Percentiles rank a stretch among this genome's conserved stretches.
Evolutionary conservation across 2,888 invertebrate species (phyloP).

Genomic region (Cryptophagus acutangulus): DNA sequence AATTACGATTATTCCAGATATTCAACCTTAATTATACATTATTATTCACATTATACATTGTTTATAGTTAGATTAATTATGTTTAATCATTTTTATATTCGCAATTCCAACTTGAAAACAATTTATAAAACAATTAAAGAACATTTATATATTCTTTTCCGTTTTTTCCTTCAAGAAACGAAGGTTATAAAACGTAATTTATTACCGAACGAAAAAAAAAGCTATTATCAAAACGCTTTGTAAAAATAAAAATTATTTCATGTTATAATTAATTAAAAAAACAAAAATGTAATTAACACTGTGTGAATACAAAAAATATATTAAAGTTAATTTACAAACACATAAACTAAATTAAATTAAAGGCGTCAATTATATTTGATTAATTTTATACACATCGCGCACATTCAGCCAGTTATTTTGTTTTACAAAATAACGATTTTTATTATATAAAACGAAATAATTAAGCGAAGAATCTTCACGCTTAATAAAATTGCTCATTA

Average conservation of each 20-base stretch:
- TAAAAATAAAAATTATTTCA: background rate
- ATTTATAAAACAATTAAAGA: conserved; percentile 19
- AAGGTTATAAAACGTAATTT: too few relatives aligned
- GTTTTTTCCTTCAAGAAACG: too few relatives aligned
- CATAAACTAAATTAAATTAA: background rate
- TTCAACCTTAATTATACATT: conserved; percentile 18
- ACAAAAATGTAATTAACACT: background rate
- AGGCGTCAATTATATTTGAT: conserved; percentile 1
- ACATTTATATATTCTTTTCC: too few relatives aligned
- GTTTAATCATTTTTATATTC: conserved; percentile 17
- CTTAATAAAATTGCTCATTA: too few relatives aligned
- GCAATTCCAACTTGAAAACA: conserved; percentile 14
- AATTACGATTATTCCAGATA: conserved; percentile 17
- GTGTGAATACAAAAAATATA: background rate
- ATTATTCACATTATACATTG: too few relatives aligned
- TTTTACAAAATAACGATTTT: too few relatives aligned
- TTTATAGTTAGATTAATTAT: conserved; percentile 20
- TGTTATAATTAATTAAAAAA: background rate
- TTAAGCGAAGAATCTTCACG: background rate
- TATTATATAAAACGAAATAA: background rate
- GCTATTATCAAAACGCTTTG: background rate
- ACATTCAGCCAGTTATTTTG: background rate
- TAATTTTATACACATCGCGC: background rate
- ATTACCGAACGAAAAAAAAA: too few relatives aligned
- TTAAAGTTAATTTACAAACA: background rate